These are phyloP conservation scores for Sphaeridia pumilis DNA, from an alignment of 2,888 invertebrate genomes.

Conservation along the genomic window DNA sequence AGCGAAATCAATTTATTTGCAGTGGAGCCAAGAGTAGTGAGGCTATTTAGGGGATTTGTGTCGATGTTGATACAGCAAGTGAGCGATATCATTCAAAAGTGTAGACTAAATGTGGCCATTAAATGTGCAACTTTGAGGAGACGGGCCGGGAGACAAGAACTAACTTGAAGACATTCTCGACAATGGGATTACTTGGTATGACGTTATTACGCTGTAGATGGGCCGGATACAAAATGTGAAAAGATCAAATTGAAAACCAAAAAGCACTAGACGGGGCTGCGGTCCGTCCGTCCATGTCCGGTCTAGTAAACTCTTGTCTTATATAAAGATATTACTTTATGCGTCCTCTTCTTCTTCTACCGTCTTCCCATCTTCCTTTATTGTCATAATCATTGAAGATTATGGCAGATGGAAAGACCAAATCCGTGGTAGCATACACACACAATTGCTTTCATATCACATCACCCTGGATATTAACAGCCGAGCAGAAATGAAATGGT, in stretches of 20 bases:
- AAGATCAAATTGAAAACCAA: slow-evolving; percentile 20
- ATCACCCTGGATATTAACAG: slow-evolving; percentile 3
- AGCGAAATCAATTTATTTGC: slow-evolving; percentile 1
- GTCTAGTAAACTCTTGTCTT: no score
- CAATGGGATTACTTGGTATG: slow-evolving; percentile 17
- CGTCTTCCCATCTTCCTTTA: slow-evolving; percentile 8
- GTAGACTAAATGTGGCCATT: slow-evolving; percentile 3
- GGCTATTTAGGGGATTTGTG: neutral
- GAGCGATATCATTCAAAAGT: slow-evolving; percentile 2
- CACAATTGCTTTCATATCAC: slow-evolving; percentile 15
- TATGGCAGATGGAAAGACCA: slow-evolving; percentile 16
- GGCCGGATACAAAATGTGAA: slow-evolving; percentile 15
- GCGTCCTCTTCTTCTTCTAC: neutral
- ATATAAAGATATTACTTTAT: slow-evolving; percentile 9
- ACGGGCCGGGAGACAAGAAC: neutral
- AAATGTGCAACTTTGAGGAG: neutral
- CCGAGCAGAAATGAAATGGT: neutral
- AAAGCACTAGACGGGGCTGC: slow-evolving; percentile 15
- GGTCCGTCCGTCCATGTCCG: slow-evolving; percentile 7
- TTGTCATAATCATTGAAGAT: slow-evolving; percentile 20
- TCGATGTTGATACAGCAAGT: slow-evolving; percentile 1
- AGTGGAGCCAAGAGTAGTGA: neutral
- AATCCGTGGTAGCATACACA: slow-evolving; percentile 7
- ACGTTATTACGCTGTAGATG: slow-evolving; percentile 16
- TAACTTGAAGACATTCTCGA: slow-evolving; percentile 6